These are phyloP conservation scores for Atrina japonica DNA, from an alignment of 2,888 invertebrate species.

Conservation along the genomic window DNA sequence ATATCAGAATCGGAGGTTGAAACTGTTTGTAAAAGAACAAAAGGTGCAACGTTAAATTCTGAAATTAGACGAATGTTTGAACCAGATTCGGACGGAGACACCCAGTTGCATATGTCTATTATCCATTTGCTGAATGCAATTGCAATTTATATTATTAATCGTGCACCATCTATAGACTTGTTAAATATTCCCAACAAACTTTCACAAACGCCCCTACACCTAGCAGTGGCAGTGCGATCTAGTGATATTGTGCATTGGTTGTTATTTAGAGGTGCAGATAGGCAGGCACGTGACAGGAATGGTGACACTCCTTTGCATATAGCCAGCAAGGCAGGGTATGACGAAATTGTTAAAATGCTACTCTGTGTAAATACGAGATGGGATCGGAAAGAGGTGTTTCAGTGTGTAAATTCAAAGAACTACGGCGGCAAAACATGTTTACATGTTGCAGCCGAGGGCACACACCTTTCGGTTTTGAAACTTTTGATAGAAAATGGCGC, in stretches of 20 bases:
- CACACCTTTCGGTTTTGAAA: conserved; percentile 19
- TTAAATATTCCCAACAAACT: conserved; percentile 23
- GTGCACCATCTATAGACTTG: background rate
- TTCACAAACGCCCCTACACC: conserved; percentile 28
- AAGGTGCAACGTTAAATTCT: too few relatives aligned
- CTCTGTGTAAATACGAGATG: background rate
- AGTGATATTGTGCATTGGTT: conserved; percentile 7
- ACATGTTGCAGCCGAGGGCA: conserved; percentile 36
- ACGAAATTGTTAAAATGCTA: conserved; percentile 16
- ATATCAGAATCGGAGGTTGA: too few relatives aligned
- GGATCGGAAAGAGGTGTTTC: background rate
- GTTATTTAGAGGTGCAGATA: conserved; percentile 5
- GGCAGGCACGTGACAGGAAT: conserved; percentile 9
- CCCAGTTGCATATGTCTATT: conserved; percentile 17
- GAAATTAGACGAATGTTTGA: background rate
- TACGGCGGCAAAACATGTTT: conserved; percentile 43
- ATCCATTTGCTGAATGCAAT: conserved; percentile 1
- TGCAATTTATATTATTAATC: conserved; percentile 6
- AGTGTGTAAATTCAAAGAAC: conserved; percentile 36
- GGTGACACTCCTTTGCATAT: conserved; percentile 35
- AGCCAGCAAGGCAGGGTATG: conserved; percentile 7
- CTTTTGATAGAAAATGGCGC: conserved; percentile 15
- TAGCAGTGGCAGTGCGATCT: conserved; percentile 17
- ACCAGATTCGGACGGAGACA: conserved; percentile 28
- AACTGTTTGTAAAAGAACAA: too few relatives aligned